Evolutionary conservation across 2,888 invertebrate genomes (phyloP).

Genomic region (Limenitis camilla): DNA sequence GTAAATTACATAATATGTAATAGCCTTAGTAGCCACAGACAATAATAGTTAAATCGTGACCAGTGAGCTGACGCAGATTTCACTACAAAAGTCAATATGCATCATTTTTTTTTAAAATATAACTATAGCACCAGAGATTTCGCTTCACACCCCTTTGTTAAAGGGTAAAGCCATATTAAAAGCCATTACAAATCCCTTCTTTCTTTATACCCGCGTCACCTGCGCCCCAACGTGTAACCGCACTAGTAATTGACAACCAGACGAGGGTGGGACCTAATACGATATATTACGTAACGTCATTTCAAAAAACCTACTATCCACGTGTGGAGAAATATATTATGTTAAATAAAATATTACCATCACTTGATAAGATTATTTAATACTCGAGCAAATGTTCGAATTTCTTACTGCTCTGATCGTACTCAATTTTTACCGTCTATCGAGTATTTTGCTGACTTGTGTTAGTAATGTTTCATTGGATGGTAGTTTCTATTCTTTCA

Average conservation of each 20-base stretch:
- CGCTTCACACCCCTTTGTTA: constrained; percentile 6
- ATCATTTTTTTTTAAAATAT: background rate
- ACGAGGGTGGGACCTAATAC: constrained; percentile 45
- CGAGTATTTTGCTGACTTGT: background rate
- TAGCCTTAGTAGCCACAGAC: no score
- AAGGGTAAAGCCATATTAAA: constrained; percentile 19
- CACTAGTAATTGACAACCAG: constrained; percentile 57
- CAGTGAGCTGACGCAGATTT: no score
- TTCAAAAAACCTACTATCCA: constrained; percentile 4
- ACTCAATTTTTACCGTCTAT: no score
- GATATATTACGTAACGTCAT: constrained; percentile 15
- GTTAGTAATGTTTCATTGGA: background rate
- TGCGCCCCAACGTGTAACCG: constrained; percentile 26
- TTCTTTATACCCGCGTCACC: constrained; percentile 36
- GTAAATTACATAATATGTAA: no score
- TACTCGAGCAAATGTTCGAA: no score
- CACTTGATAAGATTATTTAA: no score
- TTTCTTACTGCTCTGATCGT: no score
- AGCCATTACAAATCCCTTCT: constrained; percentile 17
- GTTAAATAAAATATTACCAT: background rate
- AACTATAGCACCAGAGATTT: background rate
- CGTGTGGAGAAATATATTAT: background rate
- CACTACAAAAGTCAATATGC: background rate
- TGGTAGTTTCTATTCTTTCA: background rate
- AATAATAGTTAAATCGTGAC: no score